These are phyloP conservation scores for Melopsittacus undulatus DNA, from an alignment of 2,797 vertebrate genomes.

Conservation along the genomic window DNA sequence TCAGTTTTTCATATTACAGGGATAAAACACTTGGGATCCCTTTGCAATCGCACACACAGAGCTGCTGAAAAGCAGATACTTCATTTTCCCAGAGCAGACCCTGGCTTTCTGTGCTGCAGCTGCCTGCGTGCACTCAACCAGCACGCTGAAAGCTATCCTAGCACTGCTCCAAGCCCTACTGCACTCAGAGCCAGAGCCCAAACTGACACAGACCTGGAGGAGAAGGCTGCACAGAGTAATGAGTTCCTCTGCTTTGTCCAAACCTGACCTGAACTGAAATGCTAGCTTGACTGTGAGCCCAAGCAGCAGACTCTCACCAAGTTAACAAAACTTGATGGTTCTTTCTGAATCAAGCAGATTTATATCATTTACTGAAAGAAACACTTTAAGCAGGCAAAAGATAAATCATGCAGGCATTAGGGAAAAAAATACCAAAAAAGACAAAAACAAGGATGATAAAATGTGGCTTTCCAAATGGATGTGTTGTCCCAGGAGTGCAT, in stretches of 20 bases:
- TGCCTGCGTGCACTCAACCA: background rate
- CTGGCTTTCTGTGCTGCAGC: background rate
- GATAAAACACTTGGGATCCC: background rate
- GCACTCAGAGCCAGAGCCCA: background rate
- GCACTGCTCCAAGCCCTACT: background rate
- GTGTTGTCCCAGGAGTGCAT: rapidly evolving
- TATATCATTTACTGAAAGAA: background rate
- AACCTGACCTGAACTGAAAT: background rate
- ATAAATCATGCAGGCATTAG: background rate
- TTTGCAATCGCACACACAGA: rapidly evolving
- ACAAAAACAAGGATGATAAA: background rate
- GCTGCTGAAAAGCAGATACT: background rate
- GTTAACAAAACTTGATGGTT: background rate
- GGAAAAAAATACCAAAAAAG: background rate
- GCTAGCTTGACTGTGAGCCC: background rate
- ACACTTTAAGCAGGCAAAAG: background rate
- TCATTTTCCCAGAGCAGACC: background rate
- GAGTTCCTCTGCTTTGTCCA: background rate
- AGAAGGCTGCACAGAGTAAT: background rate
- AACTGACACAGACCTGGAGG: background rate
- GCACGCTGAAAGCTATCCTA: rapidly evolving
- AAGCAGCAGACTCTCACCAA: background rate
- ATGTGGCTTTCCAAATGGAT: background rate
- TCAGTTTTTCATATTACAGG: background rate
- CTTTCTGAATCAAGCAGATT: background rate